Base-by-base conservation (phyloP, 2,113 vertebrate genomes). In the Bufo bufo region DNA sequence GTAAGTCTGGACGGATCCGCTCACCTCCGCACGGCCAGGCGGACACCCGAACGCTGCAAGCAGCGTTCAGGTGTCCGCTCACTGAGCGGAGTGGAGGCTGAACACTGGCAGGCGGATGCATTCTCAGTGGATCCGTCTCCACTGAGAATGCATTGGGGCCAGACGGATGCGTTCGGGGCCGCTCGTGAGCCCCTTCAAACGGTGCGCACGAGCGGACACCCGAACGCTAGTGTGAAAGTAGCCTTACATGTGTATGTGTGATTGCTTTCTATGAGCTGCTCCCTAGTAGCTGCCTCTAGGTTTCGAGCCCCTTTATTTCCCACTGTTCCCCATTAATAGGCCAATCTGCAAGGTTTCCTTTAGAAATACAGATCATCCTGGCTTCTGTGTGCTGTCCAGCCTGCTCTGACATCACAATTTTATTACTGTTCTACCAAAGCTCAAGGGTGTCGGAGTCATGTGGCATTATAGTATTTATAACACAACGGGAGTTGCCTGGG, bases 381-480 rank as follows among this genome's bases (percentile, higher is more conserved):
- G 81, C 81, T 23, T 17, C 45, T 47, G n/a, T n/a, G n/a, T n/a
- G n/a, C n/a, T n/a, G 12, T 83, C 81, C 81, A 83, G 61, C 81
- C 11, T 23, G 7, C 63, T 83, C 61, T 66, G 81, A 82, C 80
- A 65, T 82, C 59, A 83, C 20, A 47, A 52, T 52, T 19, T 83
- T 69, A 83, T 69, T 83, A 83, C 81, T 66, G 81, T 47, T 7
- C 61, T 83, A 66, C 61, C 12, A 69, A 69, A 65, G 47, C 81
- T 83, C 81, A 50, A 23, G 81, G 61, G 81, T 63, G 61, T 4
- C 47, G 9, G 2, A 83, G 47, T n/a, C 61, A 83, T 49, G 20
- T 52, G 61, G 52, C 61, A 50, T 23, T 83, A 83, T 83, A 83
- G 81, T 83, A 83, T 83, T 65, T 52, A 45, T 69, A 66, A 83